Base-by-base conservation (phyloP, 2,797 vertebrate genomes). In the Pampus argenteus region DNA sequence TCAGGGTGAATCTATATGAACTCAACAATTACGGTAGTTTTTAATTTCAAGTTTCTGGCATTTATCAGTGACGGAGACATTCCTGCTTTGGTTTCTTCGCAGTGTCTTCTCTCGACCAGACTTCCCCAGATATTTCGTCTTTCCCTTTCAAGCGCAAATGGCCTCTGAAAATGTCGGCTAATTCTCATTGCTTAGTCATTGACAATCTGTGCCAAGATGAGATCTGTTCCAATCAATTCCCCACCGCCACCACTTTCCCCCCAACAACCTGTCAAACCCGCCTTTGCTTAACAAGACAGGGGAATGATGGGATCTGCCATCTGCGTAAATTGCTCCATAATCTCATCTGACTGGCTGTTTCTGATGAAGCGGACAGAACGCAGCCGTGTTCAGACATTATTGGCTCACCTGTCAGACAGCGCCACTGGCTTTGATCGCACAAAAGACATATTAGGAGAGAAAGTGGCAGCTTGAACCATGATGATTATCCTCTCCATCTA, bases 321-420 rank as follows among this genome's bases (percentile, higher is more conserved):
- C 83, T 90, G 89, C 85, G 82, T 84, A 88, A 87, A 89, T 82
- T 83, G 75, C 76, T 79, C 77, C 60, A 74, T 89, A 86, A 91
- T 91, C 88, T 89, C 83, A 66, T 87, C 72, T 75, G 75, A 86
- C 72, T 79, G 79, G n/a, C 60, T 66, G 77, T 84, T 84, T 84
- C 31, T 76, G 71, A 74, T 38, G 65, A 74, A 69, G 50, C 75
- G 66, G 76, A 71, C 73, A 49, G 44, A 81, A 77, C 22, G 38
- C 28, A 52, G 34, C 25, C 48, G 47, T 17, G 36, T 78, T 68
- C 78, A 82, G 82, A 86, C 73, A 14, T 83, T 86, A 86, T 79
- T 64, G 81, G 69, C 83, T 88, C 86, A 76, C 81, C 87, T 83
- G 83, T 91, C 88, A 87, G 79, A 72, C 68, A 2, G 70, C 59